phyloP scores from a whole-genome alignment of 2,797 vertebrate species.

The Lindbergichthys nudifrons region DNA sequence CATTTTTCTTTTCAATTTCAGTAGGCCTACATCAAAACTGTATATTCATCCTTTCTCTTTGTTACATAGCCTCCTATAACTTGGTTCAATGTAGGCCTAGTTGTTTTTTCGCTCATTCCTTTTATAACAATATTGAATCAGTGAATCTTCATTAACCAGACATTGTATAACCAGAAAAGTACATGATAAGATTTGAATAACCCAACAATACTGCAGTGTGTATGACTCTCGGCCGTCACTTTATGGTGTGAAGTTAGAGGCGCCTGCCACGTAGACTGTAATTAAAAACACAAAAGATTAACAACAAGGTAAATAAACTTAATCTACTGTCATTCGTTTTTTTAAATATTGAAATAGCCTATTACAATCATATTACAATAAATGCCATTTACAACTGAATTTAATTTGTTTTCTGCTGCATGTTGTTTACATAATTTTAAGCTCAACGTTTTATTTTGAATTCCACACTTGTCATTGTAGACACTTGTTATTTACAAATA shows the following conservation, averaged over 20 bases:
- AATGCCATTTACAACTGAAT: not conserved
- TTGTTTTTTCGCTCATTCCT: not conserved
- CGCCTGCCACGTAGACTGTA: conserved; percentile 1
- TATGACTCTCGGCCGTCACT: conserved; percentile 15
- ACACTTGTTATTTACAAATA: not conserved
- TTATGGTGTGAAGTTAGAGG: not conserved
- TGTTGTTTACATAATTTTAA: not conserved
- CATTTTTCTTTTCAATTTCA: too few species aligned
- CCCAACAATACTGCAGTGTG: not conserved
- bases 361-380: not conserved
- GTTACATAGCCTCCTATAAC: not conserved
- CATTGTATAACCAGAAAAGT: not conserved
- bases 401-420: not conserved
- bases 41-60: not conserved
- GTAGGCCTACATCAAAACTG: too few species aligned
- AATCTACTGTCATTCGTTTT: not conserved
- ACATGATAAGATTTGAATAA: not conserved
- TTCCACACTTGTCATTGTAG: not conserved
- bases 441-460: not conserved
- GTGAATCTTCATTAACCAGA: not conserved
- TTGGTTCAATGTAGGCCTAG: not conserved
- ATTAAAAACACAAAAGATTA: not conserved
- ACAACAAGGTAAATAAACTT: not conserved
- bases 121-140: not conserved
- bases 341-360: not conserved